Evolutionary conservation across 2,888 invertebrate species (phyloP).

Genomic region (Mylabris sibirica): DNA sequence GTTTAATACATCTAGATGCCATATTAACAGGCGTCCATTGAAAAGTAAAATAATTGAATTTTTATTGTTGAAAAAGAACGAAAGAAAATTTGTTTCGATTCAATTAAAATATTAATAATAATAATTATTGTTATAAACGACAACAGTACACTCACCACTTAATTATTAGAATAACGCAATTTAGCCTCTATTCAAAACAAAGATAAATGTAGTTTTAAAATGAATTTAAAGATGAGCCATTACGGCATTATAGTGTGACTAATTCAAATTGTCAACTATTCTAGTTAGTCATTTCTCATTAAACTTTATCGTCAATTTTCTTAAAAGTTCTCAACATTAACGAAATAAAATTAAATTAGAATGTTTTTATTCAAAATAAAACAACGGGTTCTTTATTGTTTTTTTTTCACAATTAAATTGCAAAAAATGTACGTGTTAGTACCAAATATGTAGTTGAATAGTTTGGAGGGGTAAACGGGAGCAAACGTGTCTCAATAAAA

Average conservation of each 20-base stretch:
- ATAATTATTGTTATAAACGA: too few relatives aligned
- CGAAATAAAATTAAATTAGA: neutral
- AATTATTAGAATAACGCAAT: neutral
- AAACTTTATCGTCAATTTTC: conserved; percentile 7
- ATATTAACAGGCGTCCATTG: neutral
- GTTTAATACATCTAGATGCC: neutral
- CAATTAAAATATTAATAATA: too few relatives aligned
- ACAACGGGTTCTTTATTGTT: neutral
- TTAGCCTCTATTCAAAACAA: neutral
- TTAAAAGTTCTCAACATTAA: neutral
- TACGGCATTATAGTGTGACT: conserved; percentile 10
- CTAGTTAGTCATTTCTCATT: conserved; percentile 13
- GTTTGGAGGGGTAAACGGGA: neutral
- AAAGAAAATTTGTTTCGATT: too few relatives aligned
- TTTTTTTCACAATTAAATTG: neutral
- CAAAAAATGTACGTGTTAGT: neutral
- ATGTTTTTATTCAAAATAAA: neutral
- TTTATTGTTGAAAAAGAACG: too few relatives aligned
- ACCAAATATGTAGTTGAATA: neutral
- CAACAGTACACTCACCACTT: too few relatives aligned
- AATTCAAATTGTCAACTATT: conserved; percentile 3
- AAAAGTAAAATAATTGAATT: too few relatives aligned
- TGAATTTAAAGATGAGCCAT: conserved; percentile 12
- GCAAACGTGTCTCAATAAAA: neutral
- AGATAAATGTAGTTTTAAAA: neutral